Percentiles rank a stretch among this genome's conserved stretches.
Evolutionary conservation across 1,140 invertebrate genomes (phyloP).

Genomic region (Drosophila nasuta): DNA sequence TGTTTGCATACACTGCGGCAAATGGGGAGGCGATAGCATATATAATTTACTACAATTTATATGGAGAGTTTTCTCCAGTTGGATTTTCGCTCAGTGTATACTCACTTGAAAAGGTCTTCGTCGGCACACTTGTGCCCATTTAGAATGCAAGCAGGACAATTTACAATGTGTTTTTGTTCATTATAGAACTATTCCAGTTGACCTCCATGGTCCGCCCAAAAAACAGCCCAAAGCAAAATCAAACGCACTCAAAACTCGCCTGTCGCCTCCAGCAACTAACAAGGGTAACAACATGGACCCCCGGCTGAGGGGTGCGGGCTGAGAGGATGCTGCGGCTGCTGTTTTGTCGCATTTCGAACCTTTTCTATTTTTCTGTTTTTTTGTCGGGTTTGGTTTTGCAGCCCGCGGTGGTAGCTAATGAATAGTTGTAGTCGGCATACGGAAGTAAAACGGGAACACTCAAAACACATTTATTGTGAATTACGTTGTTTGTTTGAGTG

Average conservation of each 20-base stretch:
- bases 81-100: slow-evolving; percentile 47
- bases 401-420: slow-evolving; percentile 70
- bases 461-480: slow-evolving; percentile 81
- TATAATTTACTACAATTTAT: neutral
- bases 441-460: slow-evolving; percentile 38
- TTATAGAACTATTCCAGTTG: slow-evolving; percentile 80
- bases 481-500: slow-evolving; percentile 81
- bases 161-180: slow-evolving; percentile 83
- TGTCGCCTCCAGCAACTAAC: slow-evolving; percentile 70
- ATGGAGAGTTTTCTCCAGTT: neutral
- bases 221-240: slow-evolving; percentile 65
- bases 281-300: slow-evolving; percentile 64
- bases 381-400: neutral
- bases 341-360: slow-evolving; percentile 48
- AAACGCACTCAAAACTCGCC: slow-evolving; percentile 65
- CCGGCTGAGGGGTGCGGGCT: slow-evolving; percentile 30
- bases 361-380: slow-evolving; percentile 44
- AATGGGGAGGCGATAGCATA: neutral
- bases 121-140: slow-evolving; percentile 72
- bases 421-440: slow-evolving; percentile 65
- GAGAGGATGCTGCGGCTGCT: slow-evolving; percentile 62
- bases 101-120: slow-evolving; percentile 14
- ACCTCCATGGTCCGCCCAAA: slow-evolving; percentile 60
- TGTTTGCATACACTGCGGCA: slow-evolving; percentile 44
- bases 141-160: slow-evolving; percentile 74